Evolutionary conservation across 2,797 vertebrate genomes (phyloP).

Genomic region (Pangasius mekongensis): DNA sequence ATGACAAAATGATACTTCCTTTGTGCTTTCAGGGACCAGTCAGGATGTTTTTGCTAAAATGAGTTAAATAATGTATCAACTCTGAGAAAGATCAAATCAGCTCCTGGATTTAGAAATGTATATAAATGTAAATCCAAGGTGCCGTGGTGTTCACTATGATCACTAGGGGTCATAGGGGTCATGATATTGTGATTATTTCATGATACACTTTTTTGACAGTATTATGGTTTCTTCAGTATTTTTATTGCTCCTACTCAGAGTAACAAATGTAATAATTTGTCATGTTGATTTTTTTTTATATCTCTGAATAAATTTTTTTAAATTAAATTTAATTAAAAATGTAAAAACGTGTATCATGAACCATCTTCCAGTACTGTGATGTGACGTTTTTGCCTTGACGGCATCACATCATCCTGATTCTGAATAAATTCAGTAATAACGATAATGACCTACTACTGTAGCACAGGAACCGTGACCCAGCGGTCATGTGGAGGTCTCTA

Average conservation of each 20-base stretch:
- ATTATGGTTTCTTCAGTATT: background rate
- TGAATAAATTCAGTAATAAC: background rate
- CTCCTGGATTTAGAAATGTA: background rate
- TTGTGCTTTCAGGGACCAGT: background rate
- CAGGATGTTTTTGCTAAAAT: background rate
- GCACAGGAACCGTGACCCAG: conserved; percentile 15
- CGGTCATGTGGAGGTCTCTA: conserved; percentile 27
- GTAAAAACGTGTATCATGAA: background rate
- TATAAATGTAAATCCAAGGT: background rate
- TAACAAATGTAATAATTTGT: background rate
- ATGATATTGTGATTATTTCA: background rate
- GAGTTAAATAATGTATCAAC: background rate
- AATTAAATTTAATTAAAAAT: background rate
- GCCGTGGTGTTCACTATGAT: background rate
- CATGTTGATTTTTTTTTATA: background rate
- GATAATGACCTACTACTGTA: background rate
- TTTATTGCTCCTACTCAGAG: background rate
- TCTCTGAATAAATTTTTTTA: background rate
- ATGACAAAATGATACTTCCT: background rate
- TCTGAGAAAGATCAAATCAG: background rate
- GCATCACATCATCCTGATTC: background rate
- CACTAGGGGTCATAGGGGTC: background rate
- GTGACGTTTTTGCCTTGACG: background rate
- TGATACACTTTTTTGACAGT: background rate
- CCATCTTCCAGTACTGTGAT: background rate